Evolutionary conservation across 2,888 invertebrate genomes (phyloP).

Genomic region (Drosophila ezoana): DNA sequence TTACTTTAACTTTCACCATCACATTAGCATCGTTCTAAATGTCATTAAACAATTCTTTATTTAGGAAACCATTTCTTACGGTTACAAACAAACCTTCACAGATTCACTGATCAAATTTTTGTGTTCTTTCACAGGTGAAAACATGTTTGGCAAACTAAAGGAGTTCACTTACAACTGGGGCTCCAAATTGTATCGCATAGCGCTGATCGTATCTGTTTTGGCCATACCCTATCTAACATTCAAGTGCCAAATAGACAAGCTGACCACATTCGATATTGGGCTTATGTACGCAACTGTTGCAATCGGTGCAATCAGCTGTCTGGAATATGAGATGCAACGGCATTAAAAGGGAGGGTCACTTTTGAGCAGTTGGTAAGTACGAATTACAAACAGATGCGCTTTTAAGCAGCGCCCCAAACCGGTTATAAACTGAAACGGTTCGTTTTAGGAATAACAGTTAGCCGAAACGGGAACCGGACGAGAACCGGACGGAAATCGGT

Average conservation of each 20-base stretch:
- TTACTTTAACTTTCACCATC: no score
- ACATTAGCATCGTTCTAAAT: no score
- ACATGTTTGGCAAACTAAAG: slow-evolving; percentile 9
- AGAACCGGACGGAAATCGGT: not conserved
- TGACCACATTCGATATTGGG: slow-evolving; percentile 29
- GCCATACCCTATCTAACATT: slow-evolving; percentile 49
- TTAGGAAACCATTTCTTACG: no score
- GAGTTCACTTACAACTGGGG: slow-evolving; percentile 4
- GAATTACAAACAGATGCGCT: no score
- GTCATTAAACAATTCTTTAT: no score
- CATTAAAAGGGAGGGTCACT: not conserved
- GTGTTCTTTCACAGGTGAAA: not conserved
- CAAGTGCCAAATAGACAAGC: slow-evolving; percentile 19
- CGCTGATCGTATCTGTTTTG: slow-evolving; percentile 22
- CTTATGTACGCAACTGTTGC: slow-evolving; percentile 36
- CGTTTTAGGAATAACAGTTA: not conserved
- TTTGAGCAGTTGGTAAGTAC: slow-evolving; percentile 14
- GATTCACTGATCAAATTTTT: no score
- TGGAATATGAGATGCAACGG: slow-evolving; percentile 7
- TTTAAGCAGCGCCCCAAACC: not conserved
- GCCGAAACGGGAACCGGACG: not conserved
- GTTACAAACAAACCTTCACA: no score
- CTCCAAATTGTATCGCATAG: slow-evolving; percentile 8
- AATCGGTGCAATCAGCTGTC: slow-evolving; percentile 18
- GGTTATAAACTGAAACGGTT: not conserved